Evolutionary conservation across 2,888 invertebrate genomes (phyloP), one percentile per base, ranked within the genome.

Genomic region (Pegoplata infirma): DNA sequence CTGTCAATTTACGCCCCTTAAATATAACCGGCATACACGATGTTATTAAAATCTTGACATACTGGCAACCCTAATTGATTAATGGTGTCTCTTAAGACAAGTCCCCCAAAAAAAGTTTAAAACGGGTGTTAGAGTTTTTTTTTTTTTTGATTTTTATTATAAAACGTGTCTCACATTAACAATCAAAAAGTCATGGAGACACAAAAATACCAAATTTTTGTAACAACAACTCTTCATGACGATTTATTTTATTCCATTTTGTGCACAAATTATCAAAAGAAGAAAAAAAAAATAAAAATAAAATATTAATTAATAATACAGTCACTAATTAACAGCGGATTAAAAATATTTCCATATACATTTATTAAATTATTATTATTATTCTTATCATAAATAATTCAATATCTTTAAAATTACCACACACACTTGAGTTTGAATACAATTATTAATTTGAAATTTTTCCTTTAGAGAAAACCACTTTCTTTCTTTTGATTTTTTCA

Each of bases 161-260:
- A 75, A 79, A 79, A 79, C 75, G 79, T 79, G 75, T 71, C 79
- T 79, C 67, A 49, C 49, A 68, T 75, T 75, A 51, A 64, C 59
- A 66, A 69, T 49, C 46, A 72, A 73, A 68, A 56, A 59, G 25
- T 21, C 16, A 55, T 61, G 25, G 44, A 72, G 17, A 51, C 28
- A n/a, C 40, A 63, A 40, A 55, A 74, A 66, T 64, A 59, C 46
- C 36, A 47, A n/a, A 23, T 53, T 55, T 40, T 46, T 14, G 6
- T 14, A 58, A 44, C 44, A 58, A 58, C 63, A 67, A 46, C 14
- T 51, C 7, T 23, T n/a, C 23, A 10, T 12, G 4, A 23, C 14
- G 6, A 44, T 23, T 58, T 14, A 6, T 61, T 67, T 53, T 66
- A 14, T 47, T 55, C 19, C 51, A 46, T 23, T 75, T 36, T 46